Evolutionary conservation across 2,888 invertebrate species (phyloP), one percentile per base, ranked within the genome.

Genomic region (Amphipoea oculea): DNA sequence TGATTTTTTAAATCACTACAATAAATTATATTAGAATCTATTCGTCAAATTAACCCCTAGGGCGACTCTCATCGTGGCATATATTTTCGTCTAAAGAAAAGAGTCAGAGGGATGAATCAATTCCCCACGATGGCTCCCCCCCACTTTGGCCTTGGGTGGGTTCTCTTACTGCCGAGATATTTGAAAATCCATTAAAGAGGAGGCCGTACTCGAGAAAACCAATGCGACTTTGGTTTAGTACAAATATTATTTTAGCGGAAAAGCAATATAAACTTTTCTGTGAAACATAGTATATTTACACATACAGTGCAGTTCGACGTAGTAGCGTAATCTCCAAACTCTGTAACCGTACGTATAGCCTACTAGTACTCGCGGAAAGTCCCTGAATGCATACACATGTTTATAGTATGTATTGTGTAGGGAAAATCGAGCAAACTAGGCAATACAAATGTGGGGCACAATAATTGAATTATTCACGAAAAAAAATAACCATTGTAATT

Each of bases 271-370:
- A 36, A 57, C 14, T 73, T 63, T 57, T 40, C n/a, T 42, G 36
- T 54, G 57, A 63, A 73, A 68, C 54, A 29, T 76, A 78, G 63
- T 67, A 73, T 76, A 73, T 76, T 67, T 66, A 65, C 60, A 72
- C 76, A 40, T 66, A 77, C 40, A 67, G 63, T 48, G 3, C 62
- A 66, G 73, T 86, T 73, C 83, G 84, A 84, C 87, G 84, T 80
- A 84, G 60, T 77, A 76, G 36, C 80, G 76, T 76, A 84, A 80
- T 80, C 84, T 83, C 14, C 75, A 84, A 80, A 77, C 84, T 83
- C 14, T 69, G 69, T 66, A 72, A 54, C 65, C 60, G 65, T 51
- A 72, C 45, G 40, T 69, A 65, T 72, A 66, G 63, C 67, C 71
- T 57, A 48, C 45, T 66, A 23, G 76, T 76, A 74, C 51, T n/a